phyloP scores from a whole-genome alignment of 1,140 invertebrate species.

The Procambarus virginalis region DNA sequence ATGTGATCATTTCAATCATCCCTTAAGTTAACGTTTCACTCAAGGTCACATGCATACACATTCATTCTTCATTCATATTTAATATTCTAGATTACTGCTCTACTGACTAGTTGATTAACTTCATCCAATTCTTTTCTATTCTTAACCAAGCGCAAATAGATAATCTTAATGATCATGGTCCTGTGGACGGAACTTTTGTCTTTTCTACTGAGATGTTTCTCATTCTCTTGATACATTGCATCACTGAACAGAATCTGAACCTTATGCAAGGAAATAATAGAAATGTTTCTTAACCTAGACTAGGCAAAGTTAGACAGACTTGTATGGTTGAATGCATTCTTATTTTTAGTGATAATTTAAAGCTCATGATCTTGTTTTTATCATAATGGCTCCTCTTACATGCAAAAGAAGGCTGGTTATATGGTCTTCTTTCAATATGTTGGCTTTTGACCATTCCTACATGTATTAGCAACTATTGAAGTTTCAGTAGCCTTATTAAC shows the following conservation, averaged over 20 bases:
- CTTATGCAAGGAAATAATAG: neutral
- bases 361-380: too few relatives aligned
- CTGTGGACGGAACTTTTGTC: neutral
- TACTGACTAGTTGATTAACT: neutral
- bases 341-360: too few relatives aligned
- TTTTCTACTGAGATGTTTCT: neutral
- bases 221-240: neutral
- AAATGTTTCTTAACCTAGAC: too few relatives aligned
- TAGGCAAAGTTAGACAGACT: too few relatives aligned
- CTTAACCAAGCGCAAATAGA: neutral
- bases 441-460: too few relatives aligned
- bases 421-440: too few relatives aligned
- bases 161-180: too few relatives aligned
- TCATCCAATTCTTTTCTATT: neutral
- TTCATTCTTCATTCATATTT: conserved; percentile 8
- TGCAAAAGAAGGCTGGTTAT: too few relatives aligned
- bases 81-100: neutral
- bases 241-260: neutral
- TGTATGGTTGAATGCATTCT: too few relatives aligned
- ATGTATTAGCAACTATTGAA: too few relatives aligned
- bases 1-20: conserved; percentile 6
- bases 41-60: neutral
- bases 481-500: too few relatives aligned
- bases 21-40: conserved; percentile 18
- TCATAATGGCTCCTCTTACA: too few relatives aligned